Base-by-base conservation (phyloP, 1,140 invertebrate genomes). In the Scylla paramamosain region DNA sequence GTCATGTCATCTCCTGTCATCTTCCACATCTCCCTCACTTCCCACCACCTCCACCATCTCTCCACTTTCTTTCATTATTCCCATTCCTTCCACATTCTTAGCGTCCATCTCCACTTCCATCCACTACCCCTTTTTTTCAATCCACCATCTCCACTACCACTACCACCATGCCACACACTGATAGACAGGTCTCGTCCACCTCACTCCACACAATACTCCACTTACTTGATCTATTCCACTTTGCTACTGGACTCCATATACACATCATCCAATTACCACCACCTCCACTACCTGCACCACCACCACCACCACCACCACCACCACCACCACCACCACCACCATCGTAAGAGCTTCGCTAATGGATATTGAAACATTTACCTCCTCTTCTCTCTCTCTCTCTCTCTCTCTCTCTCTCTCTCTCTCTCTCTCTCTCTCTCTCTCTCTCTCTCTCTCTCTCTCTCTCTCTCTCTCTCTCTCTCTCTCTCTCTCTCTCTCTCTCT, bases 301-400 rank as follows among this genome's bases (percentile, higher is more conserved):
- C 10, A 16, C 52, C 52, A 16, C 52, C 52, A 16, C 67, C 67
- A n/a, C 67, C 67, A n/a, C 67, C 25, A n/a, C 67, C 67, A 2
- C 67, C 67, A n/a, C 67, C 67, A 77, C 67, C n/a, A 25, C 1
- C 20, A 77, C 20, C 67, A 25, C 67, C n/a, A n/a, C 52, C 52
- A 59, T 0, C 52, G 16, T 59, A 59, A 59, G 52, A 20, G 16
- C 1, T 77, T 77, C 25, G 8, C 67, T 77, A n/a, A 77, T 77
- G 67, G 67, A 77, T 77, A 77, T 77, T 77, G 67, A n/a, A 77
- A 77, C 67, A 77, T 77, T 77, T n/a, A 77, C 67, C 67, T 77
- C n/a, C 6, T 77, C 67, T n/a, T n/a, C 67, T 77, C 67, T 77
- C 67, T 77, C 67, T 77, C 67, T 77, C 67, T 77, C 67, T 77